Evolutionary conservation across 2,888 invertebrate genomes (phyloP).

Genomic region (Dexiosoma caninum): DNA sequence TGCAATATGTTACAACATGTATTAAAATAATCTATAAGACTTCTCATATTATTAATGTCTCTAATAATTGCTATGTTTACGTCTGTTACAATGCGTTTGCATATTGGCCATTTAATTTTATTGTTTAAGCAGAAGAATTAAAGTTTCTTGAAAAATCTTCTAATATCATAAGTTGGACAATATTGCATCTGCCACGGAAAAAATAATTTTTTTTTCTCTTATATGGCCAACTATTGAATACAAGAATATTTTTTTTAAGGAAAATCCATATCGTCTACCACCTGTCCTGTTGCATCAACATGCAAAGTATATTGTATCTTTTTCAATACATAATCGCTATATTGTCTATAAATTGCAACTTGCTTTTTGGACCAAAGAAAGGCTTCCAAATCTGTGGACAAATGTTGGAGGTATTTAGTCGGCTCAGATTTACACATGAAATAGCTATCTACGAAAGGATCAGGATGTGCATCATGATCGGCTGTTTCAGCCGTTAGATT

Average conservation of each 20-base stretch:
- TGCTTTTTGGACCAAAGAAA: too few species aligned
- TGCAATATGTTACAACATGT: not conserved
- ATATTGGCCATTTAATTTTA: conserved; percentile 5
- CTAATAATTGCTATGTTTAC: not conserved
- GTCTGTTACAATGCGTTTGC: too few species aligned
- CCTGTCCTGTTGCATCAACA: too few species aligned
- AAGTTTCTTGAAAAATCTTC: not conserved
- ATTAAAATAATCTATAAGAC: not conserved
- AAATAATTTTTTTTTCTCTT: not conserved
- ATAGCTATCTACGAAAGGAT: not conserved
- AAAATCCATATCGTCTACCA: too few species aligned
- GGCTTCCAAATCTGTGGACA: too few species aligned
- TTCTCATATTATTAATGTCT: not conserved
- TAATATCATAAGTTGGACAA: not conserved
- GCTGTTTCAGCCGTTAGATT: not conserved
- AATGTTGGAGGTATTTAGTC: not conserved
- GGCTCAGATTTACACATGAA: not conserved
- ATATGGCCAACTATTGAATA: too few species aligned
- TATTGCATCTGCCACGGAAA: conserved; percentile 1
- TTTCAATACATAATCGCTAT: too few species aligned
- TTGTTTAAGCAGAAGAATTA: not conserved
- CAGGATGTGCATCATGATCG: not conserved
- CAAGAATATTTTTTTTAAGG: not conserved
- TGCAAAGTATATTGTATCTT: too few species aligned
- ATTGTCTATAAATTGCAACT: too few species aligned